These are phyloP conservation scores for Lasioglossum albipes DNA, from an alignment of 1,140 invertebrate genomes.

Conservation along the genomic window DNA sequence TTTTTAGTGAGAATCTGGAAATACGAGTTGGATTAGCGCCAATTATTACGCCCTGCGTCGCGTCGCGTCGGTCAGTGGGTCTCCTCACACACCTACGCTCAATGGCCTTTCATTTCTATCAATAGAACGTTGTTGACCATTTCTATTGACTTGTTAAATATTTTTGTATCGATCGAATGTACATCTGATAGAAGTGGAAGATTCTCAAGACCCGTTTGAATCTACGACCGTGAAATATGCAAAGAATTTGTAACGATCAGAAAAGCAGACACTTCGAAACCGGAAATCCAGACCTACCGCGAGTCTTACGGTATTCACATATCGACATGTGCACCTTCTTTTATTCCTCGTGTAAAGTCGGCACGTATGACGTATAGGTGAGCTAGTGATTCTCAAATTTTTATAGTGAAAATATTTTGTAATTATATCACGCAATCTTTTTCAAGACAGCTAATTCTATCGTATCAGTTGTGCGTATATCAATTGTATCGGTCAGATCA, in stretches of 20 bases:
- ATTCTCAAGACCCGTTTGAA: background rate
- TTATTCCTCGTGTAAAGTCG: conserved; percentile 21
- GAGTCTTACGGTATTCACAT: conserved; percentile 55
- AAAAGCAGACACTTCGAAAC: conserved; percentile 12
- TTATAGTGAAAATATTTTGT: too few species aligned
- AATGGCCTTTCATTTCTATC: background rate
- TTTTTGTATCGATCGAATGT: too few species aligned
- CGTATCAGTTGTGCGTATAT: too few species aligned
- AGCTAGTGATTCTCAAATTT: background rate
- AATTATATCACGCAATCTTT: too few species aligned
- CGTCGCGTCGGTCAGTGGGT: background rate
- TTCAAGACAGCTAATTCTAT: too few species aligned
- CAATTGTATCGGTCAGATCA: too few species aligned
- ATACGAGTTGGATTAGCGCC: background rate
- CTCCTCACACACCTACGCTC: background rate
- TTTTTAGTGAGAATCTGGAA: background rate
- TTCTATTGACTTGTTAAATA: background rate
- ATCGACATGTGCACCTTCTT: conserved; percentile 40
- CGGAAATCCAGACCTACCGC: conserved; percentile 37
- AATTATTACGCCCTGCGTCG: background rate
- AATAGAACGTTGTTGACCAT: background rate
- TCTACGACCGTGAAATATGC: background rate
- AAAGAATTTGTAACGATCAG: conserved; percentile 5
- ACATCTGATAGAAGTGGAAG: too few species aligned
- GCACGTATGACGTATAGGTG: background rate